A percentile compares a stretch with the other conserved stretches of the same genome.
Conservation (phyloP, 2,888 invertebrate genomes). For the Malthinus seriepunctatus region DNA sequence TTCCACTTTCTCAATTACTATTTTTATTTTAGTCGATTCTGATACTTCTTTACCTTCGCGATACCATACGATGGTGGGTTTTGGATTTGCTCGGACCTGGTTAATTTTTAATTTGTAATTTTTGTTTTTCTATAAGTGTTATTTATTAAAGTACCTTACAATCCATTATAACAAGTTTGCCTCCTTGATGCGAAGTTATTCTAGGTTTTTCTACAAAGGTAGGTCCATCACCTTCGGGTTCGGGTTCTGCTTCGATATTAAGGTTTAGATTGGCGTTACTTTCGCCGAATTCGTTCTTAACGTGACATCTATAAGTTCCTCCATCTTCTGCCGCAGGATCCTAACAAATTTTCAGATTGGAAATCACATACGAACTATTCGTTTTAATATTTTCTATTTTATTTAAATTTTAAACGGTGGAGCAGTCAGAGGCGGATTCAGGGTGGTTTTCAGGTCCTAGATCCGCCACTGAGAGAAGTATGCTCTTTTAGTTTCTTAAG, state of each 20-base stretch:
- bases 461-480: not conserved
- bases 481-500: not conserved
- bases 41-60: constrained; percentile 77
- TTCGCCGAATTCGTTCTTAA: constrained; percentile 94
- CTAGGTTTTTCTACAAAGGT: constrained; percentile 91
- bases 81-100: constrained; percentile 67
- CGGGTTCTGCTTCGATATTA: constrained; percentile 96
- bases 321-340: constrained; percentile 81
- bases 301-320: constrained; percentile 90
- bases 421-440: too few relatives aligned
- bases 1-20: constrained; percentile 70
- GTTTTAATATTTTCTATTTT: not conserved
- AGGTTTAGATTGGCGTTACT: constrained; percentile 95
- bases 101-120: constrained; percentile 5
- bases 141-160: constrained; percentile 64
- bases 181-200: constrained; percentile 81
- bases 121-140: not conserved
- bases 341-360: constrained; percentile 52
- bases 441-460: too few relatives aligned
- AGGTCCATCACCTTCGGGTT: constrained; percentile 91
- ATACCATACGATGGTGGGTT: constrained; percentile 82
- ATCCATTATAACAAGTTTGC: constrained; percentile 85
- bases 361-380: constrained; percentile 3
- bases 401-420: not conserved
- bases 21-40: constrained; percentile 81